Conservation (phyloP, 2,113 vertebrate species). For the Campylomormyrus numenius region DNA sequence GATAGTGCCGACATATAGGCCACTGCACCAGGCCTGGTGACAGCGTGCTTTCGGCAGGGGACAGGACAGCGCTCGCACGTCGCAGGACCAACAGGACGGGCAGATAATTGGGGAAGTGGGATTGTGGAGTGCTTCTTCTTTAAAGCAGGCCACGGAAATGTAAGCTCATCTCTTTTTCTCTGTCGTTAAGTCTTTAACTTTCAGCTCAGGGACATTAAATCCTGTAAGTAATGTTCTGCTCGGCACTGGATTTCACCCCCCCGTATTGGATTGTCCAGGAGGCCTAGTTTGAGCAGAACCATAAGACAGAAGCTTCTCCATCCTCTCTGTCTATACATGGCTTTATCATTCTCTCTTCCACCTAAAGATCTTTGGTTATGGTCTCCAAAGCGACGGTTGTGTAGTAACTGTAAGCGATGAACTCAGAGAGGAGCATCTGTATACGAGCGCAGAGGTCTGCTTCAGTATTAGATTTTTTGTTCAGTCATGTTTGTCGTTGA, state of each 20-base stretch:
- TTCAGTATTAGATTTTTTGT: background rate
- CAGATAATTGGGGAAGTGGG: background rate
- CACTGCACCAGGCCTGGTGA: background rate
- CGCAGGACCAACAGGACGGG: background rate
- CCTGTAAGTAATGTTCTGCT: background rate
- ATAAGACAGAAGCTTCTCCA: background rate
- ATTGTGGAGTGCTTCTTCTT: background rate
- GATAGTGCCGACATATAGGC: slow-evolving; percentile 31
- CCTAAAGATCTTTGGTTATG: background rate
- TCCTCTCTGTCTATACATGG: background rate
- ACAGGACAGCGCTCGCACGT: background rate
- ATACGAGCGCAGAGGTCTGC: background rate
- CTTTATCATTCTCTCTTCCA: background rate
- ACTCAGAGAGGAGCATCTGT: background rate
- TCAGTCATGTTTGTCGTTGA: background rate
- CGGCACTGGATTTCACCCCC: background rate
- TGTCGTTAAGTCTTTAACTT: background rate
- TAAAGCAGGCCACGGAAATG: background rate
- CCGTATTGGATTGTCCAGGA: background rate
- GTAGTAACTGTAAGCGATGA: background rate
- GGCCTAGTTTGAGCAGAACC: background rate
- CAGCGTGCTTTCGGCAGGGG: background rate
- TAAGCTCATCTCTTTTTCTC: background rate
- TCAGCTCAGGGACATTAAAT: background rate
- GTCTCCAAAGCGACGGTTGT: background rate